Conservation (phyloP, 2,888 invertebrate genomes). For the Mythimna albipuncta region DNA sequence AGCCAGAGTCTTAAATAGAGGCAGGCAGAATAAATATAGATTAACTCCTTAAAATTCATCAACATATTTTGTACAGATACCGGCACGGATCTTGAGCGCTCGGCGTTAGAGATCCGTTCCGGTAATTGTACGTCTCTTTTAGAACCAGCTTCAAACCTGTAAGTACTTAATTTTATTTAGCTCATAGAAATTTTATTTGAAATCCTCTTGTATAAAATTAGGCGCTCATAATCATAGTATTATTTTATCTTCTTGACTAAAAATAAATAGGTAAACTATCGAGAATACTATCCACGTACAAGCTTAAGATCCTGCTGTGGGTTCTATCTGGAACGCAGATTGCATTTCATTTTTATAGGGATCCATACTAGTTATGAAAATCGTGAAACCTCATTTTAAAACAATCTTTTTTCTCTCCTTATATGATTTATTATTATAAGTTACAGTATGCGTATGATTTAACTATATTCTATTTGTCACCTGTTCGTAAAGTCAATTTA, state of each 20-base stretch:
- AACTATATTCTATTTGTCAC: not conserved
- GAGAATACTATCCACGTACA: conserved; percentile 35
- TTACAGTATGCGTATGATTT: not conserved
- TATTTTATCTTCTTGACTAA: not conserved
- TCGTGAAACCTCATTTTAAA: not conserved
- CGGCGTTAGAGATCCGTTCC: too few relatives aligned
- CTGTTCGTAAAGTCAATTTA: not conserved
- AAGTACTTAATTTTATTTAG: not conserved
- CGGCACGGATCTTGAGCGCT: too few relatives aligned
- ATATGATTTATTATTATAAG: not conserved
- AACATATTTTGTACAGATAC: too few relatives aligned
- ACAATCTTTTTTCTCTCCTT: not conserved
- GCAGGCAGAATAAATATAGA: too few relatives aligned
- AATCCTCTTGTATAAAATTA: not conserved
- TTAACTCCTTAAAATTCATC: too few relatives aligned
- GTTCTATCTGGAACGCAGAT: conserved; percentile 31
- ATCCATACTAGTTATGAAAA: not conserved
- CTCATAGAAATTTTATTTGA: not conserved
- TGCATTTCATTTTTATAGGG: conserved; percentile 10
- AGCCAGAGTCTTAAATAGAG: too few relatives aligned
- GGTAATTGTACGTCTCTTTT: too few relatives aligned
- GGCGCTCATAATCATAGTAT: not conserved
- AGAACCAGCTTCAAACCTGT: not conserved
- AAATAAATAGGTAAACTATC: conserved; percentile 4
- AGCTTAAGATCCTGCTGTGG: not conserved